These are phyloP conservation scores for Entomyzon cyanotis DNA, from an alignment of 2,113 vertebrate genomes.

Conservation along the genomic window DNA sequence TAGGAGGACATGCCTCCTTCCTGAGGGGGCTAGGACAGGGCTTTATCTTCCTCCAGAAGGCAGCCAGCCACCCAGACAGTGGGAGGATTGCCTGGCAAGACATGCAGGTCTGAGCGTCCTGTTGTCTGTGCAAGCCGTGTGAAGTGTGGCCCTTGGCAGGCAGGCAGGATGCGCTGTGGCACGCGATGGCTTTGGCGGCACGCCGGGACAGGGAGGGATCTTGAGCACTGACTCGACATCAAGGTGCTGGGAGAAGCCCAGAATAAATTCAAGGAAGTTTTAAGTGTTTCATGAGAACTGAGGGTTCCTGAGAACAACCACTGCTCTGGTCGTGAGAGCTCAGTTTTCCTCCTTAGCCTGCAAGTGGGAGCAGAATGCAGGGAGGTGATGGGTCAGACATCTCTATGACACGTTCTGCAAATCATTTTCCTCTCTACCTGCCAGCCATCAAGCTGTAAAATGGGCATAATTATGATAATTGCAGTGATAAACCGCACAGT, in stretches of 20 bases:
- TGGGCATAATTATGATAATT: not conserved
- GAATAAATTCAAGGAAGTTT: constrained; percentile 18
- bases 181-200: not conserved
- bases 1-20: not conserved
- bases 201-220: fast-evolving
- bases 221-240: fast-evolving
- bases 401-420: not conserved
- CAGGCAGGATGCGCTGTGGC: constrained; percentile 1
- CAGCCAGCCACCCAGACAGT: not conserved
- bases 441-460: not conserved
- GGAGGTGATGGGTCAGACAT: not conserved
- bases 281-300: not conserved
- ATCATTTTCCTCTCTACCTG: not conserved
- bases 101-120: not conserved
- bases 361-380: not conserved
- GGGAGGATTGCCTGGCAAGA: not conserved
- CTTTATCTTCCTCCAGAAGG: not conserved
- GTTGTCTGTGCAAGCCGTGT: not conserved
- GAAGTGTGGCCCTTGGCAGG: constrained; percentile 23
- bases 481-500: not conserved
- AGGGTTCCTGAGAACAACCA: not conserved
- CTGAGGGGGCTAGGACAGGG: not conserved
- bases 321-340: not conserved
- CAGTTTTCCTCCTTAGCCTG: not conserved
- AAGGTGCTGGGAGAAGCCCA: not conserved